phyloP scores from a whole-genome alignment of 2,888 invertebrate species.

The Thelaira solivaga region DNA sequence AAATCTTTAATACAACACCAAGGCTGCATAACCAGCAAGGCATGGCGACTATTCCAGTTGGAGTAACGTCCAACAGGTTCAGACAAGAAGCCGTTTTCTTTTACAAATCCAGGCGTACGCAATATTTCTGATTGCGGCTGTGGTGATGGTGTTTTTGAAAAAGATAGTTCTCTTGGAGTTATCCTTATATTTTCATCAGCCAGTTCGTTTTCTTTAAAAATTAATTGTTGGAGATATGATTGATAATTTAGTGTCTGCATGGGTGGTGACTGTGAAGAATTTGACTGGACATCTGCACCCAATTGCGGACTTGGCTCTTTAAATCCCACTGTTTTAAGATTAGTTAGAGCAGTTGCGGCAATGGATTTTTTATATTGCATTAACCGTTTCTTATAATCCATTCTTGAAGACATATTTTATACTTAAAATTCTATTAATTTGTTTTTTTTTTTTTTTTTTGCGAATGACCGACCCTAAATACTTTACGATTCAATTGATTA shows the following conservation, averaged over 20 bases:
- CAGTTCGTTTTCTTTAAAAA: not conserved
- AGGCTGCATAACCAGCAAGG: slow-evolving; percentile 67
- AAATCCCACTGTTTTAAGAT: slow-evolving; percentile 35
- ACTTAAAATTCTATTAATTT: not conserved
- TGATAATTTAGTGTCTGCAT: not conserved
- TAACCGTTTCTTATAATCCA: slow-evolving; percentile 49
- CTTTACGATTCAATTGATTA: not conserved
- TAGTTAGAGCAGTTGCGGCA: not conserved
- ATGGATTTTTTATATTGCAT: slow-evolving; percentile 53
- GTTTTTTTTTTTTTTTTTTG: not conserved
- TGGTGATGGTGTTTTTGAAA: slow-evolving; percentile 21
- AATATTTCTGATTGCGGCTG: not conserved
- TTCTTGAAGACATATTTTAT: slow-evolving; percentile 23
- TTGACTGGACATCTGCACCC: not conserved
- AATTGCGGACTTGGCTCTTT: slow-evolving; percentile 12
- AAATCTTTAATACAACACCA: slow-evolving; percentile 73
- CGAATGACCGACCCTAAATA: slow-evolving; percentile 23
- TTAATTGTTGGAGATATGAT: not conserved
- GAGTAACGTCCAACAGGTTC: slow-evolving; percentile 64
- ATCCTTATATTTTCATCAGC: not conserved
- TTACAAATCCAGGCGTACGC: not conserved
- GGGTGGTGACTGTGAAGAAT: not conserved
- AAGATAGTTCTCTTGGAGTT: not conserved
- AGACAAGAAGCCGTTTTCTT: slow-evolving; percentile 1
- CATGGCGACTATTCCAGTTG: slow-evolving; percentile 71